Evolutionary conservation across 1,140 invertebrate genomes (phyloP).

Genomic region (Leptinotarsa defecta): DNA sequence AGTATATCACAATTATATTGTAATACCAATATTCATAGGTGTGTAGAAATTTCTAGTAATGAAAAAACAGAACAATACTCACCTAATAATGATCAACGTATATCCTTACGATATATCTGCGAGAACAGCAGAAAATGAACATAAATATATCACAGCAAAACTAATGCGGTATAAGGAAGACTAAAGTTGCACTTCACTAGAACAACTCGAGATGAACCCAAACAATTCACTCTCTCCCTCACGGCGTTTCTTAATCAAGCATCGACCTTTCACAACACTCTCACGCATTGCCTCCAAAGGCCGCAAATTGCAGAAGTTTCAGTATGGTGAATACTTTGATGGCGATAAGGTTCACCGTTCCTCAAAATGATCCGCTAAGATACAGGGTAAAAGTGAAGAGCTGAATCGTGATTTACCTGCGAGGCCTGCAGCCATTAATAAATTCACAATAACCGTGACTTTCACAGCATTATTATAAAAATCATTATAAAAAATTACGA

Average conservation of each 20-base stretch:
- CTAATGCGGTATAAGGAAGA: constrained; percentile 7
- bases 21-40: too few relatives aligned
- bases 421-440: too few relatives aligned
- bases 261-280: constrained; percentile 18
- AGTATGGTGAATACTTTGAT: too few relatives aligned
- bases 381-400: too few relatives aligned
- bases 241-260: not conserved
- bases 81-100: not conserved
- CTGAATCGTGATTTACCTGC: too few relatives aligned
- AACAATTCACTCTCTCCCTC: constrained; percentile 17
- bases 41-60: too few relatives aligned
- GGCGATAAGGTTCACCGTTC: too few relatives aligned
- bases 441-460: too few relatives aligned
- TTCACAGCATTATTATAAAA: too few relatives aligned
- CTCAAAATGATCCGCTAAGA: too few relatives aligned
- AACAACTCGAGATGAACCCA: constrained; percentile 15
- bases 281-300: not conserved
- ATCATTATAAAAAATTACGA: too few relatives aligned
- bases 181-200: constrained; percentile 8
- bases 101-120: not conserved
- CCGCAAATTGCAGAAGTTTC: not conserved
- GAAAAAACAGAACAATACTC: not conserved
- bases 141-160: not conserved
- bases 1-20: too few relatives aligned
- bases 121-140: not conserved